A percentile compares a stretch with the other conserved stretches of the same genome.
phyloP scores from a whole-genome alignment of 2,113 vertebrate genomes.

The Datnioides undecimradiatus region DNA sequence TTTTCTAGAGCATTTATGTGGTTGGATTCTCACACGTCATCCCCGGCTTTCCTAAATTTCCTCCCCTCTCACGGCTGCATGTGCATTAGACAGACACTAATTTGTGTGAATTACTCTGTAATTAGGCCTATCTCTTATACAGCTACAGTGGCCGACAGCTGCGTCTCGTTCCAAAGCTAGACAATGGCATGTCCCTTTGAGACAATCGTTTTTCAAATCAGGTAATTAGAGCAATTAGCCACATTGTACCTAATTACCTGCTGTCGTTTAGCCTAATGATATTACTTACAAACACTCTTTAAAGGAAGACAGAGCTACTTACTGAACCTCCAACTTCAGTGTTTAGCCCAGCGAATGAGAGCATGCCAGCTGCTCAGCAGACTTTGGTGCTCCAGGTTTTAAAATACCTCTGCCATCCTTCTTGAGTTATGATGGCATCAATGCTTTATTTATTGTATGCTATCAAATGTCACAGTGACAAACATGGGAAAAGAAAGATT shows the following conservation, averaged over 20 bases:
- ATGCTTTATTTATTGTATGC: conserved; percentile 17
- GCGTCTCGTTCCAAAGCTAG: conserved; percentile 51
- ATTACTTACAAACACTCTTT: conserved; percentile 76
- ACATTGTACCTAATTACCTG: conserved; percentile 73
- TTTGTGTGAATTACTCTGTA: conserved; percentile 76
- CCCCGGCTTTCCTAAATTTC: conserved; percentile 52
- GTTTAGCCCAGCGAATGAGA: conserved; percentile 61
- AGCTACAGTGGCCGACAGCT: conserved; percentile 70
- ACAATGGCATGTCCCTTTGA: conserved; percentile 68
- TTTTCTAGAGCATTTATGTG: conserved; percentile 21
- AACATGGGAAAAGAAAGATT: conserved; percentile 13
- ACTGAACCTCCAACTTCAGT: conserved; percentile 47
- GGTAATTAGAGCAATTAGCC: conserved; percentile 75
- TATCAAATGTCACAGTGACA: conserved; percentile 27
- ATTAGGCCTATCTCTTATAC: conserved; percentile 71
- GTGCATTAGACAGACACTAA: conserved; percentile 69
- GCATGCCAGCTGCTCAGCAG: conserved; percentile 71
- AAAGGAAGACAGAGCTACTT: conserved; percentile 66
- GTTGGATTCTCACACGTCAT: conserved; percentile 44
- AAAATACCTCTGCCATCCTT: conserved; percentile 19
- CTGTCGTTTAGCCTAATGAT: conserved; percentile 76
- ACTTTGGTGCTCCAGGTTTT: conserved; percentile 42
- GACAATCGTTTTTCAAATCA: conserved; percentile 72
- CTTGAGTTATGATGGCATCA: conserved; percentile 38
- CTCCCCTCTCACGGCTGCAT: conserved; percentile 47